Evolutionary conservation across 2,797 vertebrate genomes (phyloP).

Genomic region (Thalassophryne amazonica): DNA sequence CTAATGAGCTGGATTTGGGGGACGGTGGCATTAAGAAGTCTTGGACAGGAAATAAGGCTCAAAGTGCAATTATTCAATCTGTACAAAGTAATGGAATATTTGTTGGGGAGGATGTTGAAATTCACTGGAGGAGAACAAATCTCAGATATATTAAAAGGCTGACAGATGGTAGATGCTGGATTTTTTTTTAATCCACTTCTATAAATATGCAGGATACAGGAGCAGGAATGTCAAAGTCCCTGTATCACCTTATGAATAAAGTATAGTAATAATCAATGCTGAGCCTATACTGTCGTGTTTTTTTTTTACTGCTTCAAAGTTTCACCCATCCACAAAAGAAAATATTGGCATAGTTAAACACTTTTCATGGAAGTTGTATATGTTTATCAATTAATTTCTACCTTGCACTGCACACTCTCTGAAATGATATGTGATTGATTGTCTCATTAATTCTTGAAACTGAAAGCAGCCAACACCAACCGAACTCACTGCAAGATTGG

Average conservation of each 20-base stretch:
- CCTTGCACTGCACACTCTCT: conserved; percentile 19
- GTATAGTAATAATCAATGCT: conserved; percentile 8
- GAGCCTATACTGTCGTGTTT: neutral
- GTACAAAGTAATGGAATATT: conserved; percentile 42
- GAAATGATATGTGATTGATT: conserved; percentile 56
- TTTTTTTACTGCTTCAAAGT: neutral
- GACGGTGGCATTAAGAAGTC: conserved; percentile 37
- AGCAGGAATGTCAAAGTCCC: conserved; percentile 25
- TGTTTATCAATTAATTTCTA: conserved; percentile 41
- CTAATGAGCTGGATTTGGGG: conserved; percentile 58
- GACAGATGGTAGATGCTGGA: conserved; percentile 45
- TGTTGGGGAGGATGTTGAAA: conserved; percentile 21
- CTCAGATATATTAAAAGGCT: conserved; percentile 47
- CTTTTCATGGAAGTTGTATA: conserved; percentile 23
- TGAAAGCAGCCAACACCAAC: conserved; percentile 18
- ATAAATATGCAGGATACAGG: conserved; percentile 42
- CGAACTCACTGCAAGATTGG: conserved; percentile 29
- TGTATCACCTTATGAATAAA: conserved; percentile 18
- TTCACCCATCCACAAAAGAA: neutral
- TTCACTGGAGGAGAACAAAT: conserved; percentile 42
- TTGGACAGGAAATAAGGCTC: conserved; percentile 39
- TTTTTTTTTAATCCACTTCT: conserved; percentile 22
- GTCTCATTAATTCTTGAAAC: conserved; percentile 57
- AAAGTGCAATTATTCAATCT: conserved; percentile 56
- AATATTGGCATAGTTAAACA: conserved; percentile 5